phyloP scores from a whole-genome alignment of 30 jellyfish, hydroid and myxozoan species.

The Chrysaora quinquecirrha region DNA sequence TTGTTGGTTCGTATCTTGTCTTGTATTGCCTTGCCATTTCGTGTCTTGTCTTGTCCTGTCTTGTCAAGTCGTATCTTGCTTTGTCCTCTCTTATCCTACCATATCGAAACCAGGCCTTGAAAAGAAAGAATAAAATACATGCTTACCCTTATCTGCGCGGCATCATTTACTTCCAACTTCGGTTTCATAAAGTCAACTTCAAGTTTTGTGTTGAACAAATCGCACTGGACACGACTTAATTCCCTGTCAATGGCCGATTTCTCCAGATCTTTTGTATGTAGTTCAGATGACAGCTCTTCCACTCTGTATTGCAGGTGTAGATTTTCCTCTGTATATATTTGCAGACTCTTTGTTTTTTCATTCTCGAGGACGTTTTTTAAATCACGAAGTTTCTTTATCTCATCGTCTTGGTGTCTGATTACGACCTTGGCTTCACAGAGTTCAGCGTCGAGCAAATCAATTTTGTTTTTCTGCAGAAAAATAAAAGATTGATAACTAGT shows the following conservation, averaged over 20 bases:
- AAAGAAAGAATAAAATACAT: too few species aligned
- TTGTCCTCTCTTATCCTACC: too few species aligned
- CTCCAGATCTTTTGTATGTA: constrained; percentile 18
- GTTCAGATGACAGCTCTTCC: constrained; percentile 33
- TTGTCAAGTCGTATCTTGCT: too few species aligned
- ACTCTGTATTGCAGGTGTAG: constrained; percentile 34
- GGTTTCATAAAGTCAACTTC: constrained; percentile 58
- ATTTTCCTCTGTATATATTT: constrained; percentile 22
- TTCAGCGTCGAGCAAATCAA: constrained; percentile 42
- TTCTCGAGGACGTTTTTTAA: constrained; percentile 2
- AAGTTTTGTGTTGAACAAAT: constrained; percentile 38
- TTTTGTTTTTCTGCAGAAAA: constrained; percentile 38
- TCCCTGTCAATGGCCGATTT: constrained; percentile 11
- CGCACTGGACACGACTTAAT: constrained; percentile 25
- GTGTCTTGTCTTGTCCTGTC: too few species aligned
- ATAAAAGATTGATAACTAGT: background rate
- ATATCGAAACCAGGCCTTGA: too few species aligned
- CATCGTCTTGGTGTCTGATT: constrained; percentile 29
- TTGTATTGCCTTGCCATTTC: too few species aligned
- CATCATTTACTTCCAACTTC: constrained; percentile 33
- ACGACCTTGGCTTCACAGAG: constrained; percentile 47
- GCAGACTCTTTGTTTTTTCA: constrained; percentile 19
- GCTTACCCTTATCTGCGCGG: constrained; percentile 57
- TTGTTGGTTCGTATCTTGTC: too few species aligned
- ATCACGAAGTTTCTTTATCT: constrained; percentile 38